Conservation (phyloP, 2,888 invertebrate species). For the Pammene aurita region DNA sequence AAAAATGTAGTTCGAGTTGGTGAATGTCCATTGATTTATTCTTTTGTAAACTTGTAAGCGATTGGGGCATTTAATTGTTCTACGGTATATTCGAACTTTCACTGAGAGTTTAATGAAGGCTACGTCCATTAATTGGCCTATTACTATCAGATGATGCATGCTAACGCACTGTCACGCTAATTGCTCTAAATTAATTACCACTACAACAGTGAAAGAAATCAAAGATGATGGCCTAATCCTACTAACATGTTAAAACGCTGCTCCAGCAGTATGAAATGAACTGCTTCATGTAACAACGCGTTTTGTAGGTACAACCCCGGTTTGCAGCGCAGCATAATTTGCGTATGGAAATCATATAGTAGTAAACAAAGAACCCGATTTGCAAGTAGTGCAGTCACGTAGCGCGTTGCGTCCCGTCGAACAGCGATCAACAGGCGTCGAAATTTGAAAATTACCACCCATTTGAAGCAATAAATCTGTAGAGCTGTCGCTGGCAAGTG, state of each 20-base stretch:
- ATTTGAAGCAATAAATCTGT: conserved; percentile 78
- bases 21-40: too few relatives aligned
- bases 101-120: conserved; percentile 11
- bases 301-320: background rate
- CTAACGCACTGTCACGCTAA: conserved; percentile 16
- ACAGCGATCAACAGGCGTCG: conserved; percentile 73
- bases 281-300: background rate
- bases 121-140: conserved; percentile 27
- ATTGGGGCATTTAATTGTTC: too few relatives aligned
- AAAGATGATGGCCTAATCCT: background rate
- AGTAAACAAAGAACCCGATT: conserved; percentile 53
- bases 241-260: background rate
- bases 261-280: background rate
- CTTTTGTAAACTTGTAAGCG: too few relatives aligned
- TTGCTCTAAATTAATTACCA: conserved; percentile 17
- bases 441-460: conserved; percentile 79
- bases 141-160: conserved; percentile 33
- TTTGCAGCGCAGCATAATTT: conserved; percentile 8
- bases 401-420: conserved; percentile 52
- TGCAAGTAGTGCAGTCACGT: conserved; percentile 48
- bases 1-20: too few relatives aligned
- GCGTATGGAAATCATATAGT: conserved; percentile 28
- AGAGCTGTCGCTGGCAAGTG: conserved; percentile 80
- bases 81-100: background rate
- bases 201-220: conserved; percentile 4